Evolutionary conservation across 2,113 vertebrate species (phyloP), one percentile per base, ranked within the genome.

Genomic region (Trichomycterus rosablanca): DNA sequence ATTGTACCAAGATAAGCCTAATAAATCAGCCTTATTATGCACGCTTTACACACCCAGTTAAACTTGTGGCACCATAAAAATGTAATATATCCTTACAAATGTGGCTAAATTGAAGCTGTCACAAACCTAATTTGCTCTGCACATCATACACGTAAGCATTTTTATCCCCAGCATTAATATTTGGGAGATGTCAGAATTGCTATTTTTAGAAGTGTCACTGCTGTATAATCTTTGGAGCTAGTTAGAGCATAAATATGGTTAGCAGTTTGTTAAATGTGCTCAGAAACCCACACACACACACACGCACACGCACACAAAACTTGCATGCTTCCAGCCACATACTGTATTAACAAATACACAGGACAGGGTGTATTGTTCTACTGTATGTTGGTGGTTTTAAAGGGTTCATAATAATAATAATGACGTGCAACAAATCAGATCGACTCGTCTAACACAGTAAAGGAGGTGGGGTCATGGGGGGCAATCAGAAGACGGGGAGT

Each of bases 401-500:
- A 66, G 26, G 24, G 48, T 48, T 54, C n/a, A n/a, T n/a, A n/a
- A n/a, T 55, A 60, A 12, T 34, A 35, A 48, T 46, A n/a, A 14
- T 40, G 11, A 40, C 19, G 19, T 65, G 55, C 61, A 65, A 44
- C 55, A 32, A 49, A 64, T 49, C 15, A 37, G 30, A 43, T 58
- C 40, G 30, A 64, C 46, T 34, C n/a, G 22, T 18, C n/a, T 37
- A 62, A 50, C 42, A 62, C 67, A 74, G 70, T 60, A 72, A 49
- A 66, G 71, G 67, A 55, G 39, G 34, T 53, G 54, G 71, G 74
- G 76, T 56, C 59, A 54, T 46, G 45, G 40, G 18, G 48, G 54
- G 63, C 60, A 66, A 66, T 61, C 54, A 71, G 20, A 59, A n/a
- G n/a, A n/a, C n/a, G n/a, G n/a, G n/a, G n/a, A n/a, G n/a, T n/a